Base-by-base conservation (phyloP, 2,113 vertebrate genomes). In the Hepsetus odoe region DNA sequence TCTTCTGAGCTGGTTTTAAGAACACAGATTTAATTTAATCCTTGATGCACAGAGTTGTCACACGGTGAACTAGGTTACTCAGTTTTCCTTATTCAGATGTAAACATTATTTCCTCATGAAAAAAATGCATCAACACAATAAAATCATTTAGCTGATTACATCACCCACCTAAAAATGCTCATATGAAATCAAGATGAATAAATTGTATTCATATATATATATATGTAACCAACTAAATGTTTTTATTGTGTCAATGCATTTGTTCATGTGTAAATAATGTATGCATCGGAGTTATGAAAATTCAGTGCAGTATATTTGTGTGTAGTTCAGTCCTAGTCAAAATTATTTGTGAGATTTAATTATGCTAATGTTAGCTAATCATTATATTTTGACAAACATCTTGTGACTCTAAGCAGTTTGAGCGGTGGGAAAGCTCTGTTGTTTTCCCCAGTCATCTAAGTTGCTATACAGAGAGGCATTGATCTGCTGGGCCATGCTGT, bases 321-420 rank as follows among this genome's bases (percentile, higher is more conserved):
- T 35, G 20, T 1, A 8, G 12, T 65, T 35, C 51, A 55, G 51
- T 11, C 32, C 38, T 35, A 61, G 13, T 16, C 11, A 32, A 10
- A 9, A 5, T 35, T 35, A 0, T 38, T 62, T 7, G 13, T 32
- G 24, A 55, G 30, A 59, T 69, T 69, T 46, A 59, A 69, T 77
- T 77, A 69, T 24, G 65, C 33, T 59, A 59, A 59, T 80, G 40
- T 28, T 24, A 74, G 62, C 33, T 49, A 80, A 68, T 61, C 61
- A 35, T 49, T 51, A 62, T 6, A 22, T 28, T 70, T 62, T 14
- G 53, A 46, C 49, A 11, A 74, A 26, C 53, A 72, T 68, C 72
- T 59, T 80, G 40, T 59, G 40, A 75, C 61, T 65, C 32, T 65
- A 38, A 35, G 61, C n/a, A 32, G 38, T 59, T 80, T 74, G 8